A percentile compares a stretch with the other conserved stretches of the same genome.
These are phyloP conservation scores for Champsocephalus gunnari DNA, from an alignment of 2,797 vertebrate genomes.

Conservation along the genomic window DNA sequence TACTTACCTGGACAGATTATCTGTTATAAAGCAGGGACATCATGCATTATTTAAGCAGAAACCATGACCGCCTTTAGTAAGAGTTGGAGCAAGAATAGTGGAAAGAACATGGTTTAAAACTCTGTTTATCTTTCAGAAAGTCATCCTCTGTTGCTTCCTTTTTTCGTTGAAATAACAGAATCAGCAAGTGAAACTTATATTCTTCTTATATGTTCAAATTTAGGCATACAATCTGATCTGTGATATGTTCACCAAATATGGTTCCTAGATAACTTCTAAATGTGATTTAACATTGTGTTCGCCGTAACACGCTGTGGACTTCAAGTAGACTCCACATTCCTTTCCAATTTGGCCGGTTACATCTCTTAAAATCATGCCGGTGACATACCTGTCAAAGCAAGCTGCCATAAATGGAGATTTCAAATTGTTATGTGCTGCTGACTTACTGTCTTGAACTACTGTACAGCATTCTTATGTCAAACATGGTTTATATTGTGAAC, in stretches of 20 bases:
- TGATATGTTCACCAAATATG: conserved; percentile 72
- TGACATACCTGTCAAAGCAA: conserved; percentile 27
- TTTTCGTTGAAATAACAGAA: not conserved
- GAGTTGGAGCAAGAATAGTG: not conserved
- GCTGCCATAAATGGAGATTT: conserved; percentile 39
- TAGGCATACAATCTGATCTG: conserved; percentile 51
- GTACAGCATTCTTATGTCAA: not conserved
- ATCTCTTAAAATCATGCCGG: not conserved
- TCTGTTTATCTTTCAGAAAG: not conserved
- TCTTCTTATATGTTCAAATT: conserved; percentile 65
- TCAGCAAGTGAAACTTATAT: conserved; percentile 2
- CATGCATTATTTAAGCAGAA: not conserved
- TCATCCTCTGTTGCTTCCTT: not conserved
- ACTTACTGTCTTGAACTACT: not conserved
- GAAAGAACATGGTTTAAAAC: not conserved
- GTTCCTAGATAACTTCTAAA: conserved; percentile 31
- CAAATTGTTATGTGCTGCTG: not conserved
- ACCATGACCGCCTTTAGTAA: conserved; percentile 3
- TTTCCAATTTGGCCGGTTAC: conserved; percentile 21
- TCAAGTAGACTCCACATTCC: conserved; percentile 25
- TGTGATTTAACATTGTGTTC: conserved; percentile 17
- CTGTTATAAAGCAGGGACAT: conserved; percentile 31
- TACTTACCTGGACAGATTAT: conserved; percentile 39
- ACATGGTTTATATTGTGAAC: conserved; percentile 3
- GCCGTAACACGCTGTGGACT: not conserved